Conservation (phyloP, 1,140 invertebrate genomes). For the Schlechtendalia chinensis region DNA sequence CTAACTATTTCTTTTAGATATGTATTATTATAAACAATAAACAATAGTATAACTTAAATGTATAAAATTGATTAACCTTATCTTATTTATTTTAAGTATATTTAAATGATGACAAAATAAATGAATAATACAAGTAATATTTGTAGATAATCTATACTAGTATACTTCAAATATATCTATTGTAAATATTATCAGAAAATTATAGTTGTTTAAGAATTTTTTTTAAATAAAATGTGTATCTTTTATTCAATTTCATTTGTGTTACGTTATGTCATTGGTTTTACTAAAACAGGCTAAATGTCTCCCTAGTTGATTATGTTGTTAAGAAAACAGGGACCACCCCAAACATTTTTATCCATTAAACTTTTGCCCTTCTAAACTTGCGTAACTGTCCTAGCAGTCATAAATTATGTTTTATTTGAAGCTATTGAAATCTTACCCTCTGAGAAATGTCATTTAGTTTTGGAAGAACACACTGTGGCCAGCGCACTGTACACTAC, state of each 20-base stretch:
- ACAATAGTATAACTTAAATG: neutral
- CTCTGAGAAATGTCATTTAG: slow-evolving; percentile 42
- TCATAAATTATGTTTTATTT: slow-evolving; percentile 48
- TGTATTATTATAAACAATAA: neutral
- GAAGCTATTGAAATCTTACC: slow-evolving; percentile 46
- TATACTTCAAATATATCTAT: neutral
- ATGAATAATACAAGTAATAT: neutral
- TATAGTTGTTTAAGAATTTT: neutral
- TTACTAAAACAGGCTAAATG: neutral
- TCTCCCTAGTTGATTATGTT: slow-evolving; percentile 21
- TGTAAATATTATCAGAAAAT: neutral
- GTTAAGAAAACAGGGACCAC: slow-evolving; percentile 34
- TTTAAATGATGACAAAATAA: slow-evolving; percentile 15
- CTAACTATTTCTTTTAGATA: neutral
- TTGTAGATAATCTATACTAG: neutral
- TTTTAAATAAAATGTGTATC: neutral
- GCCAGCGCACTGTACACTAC: neutral
- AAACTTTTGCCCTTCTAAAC: slow-evolving; percentile 45
- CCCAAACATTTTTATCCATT: slow-evolving; percentile 42
- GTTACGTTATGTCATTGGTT: too few relatives aligned
- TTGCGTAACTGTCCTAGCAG: slow-evolving; percentile 25
- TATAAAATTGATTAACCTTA: neutral
- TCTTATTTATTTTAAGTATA: slow-evolving; percentile 6
- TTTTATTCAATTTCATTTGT: neutral
- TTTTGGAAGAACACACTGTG: neutral